A percentile compares a stretch with the other conserved stretches of the same genome.
Evolutionary conservation across 2,113 vertebrate genomes (phyloP).

Genomic region (Dunckerocampus dactyliophorus): DNA sequence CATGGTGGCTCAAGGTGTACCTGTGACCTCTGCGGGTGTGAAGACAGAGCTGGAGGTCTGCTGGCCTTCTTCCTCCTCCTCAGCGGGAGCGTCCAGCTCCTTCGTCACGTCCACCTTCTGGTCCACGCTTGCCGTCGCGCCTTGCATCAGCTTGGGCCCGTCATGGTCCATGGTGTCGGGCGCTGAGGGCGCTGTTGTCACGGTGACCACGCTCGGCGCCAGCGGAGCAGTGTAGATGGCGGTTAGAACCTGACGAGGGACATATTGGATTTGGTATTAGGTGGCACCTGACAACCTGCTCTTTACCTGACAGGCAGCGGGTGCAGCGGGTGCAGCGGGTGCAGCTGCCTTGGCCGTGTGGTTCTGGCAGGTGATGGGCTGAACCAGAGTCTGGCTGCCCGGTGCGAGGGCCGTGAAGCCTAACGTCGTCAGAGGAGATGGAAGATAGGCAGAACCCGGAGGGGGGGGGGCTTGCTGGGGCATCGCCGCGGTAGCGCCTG

Average conservation of each 20-base stretch:
- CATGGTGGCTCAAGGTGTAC: not conserved
- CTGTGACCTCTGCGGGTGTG: not conserved
- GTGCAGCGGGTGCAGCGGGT: too few species aligned
- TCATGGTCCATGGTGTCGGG: conserved; percentile 71
- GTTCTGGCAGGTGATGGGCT: conserved; percentile 76
- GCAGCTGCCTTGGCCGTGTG: conserved; percentile 60
- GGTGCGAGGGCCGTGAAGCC: conserved; percentile 83
- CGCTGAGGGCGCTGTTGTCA: conserved; percentile 64
- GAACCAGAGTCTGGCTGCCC: conserved; percentile 76
- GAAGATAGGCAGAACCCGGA: conserved; percentile 63
- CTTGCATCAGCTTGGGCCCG: conserved; percentile 27
- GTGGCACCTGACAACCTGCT: not conserved
- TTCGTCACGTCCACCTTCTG: conserved; percentile 54
- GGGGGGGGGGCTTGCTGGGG: conserved; percentile 68
- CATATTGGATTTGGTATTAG: not conserved
- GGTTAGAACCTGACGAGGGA: conserved; percentile 71
- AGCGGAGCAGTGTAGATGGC: conserved; percentile 79
- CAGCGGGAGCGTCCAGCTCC: conserved; percentile 34
- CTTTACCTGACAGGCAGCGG: conserved; percentile 55
- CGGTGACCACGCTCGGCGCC: conserved; percentile 68
- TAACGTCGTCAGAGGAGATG: conserved; percentile 70
- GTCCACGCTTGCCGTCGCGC: conserved; percentile 26
- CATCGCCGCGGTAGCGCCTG: conserved; percentile 60
- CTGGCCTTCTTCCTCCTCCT: conserved; percentile 26
- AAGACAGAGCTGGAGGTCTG: conserved; percentile 5